Percentiles rank a stretch among this genome's conserved stretches.
Conservation (phyloP, 2,113 vertebrate genomes). For the Ardeotis arabs region DNA sequence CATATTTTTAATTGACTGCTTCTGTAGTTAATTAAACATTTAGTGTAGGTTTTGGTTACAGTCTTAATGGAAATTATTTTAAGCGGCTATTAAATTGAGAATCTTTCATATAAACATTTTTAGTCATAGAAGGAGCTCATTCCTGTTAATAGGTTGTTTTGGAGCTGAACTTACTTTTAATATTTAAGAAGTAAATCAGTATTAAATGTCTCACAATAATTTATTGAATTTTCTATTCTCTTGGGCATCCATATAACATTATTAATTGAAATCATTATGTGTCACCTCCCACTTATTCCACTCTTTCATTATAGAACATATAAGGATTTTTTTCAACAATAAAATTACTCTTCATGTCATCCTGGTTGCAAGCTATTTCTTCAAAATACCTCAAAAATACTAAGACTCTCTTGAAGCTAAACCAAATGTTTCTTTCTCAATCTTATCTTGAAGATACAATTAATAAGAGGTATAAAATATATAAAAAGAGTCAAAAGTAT, state of each 20-base stretch:
- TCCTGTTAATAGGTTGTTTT: background rate
- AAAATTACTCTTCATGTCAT: background rate
- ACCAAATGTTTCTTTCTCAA: background rate
- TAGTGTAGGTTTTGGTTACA: slow-evolving; percentile 45
- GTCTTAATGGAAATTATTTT: slow-evolving; percentile 61
- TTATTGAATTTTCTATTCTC: background rate
- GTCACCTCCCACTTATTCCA: background rate
- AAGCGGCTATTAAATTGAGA: slow-evolving; percentile 51
- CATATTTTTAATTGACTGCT: slow-evolving; percentile 60
- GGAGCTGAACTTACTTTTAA: background rate
- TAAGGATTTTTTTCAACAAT: background rate
- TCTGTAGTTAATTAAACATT: slow-evolving; percentile 70
- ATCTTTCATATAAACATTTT: slow-evolving; percentile 5
- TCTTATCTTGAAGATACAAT: background rate
- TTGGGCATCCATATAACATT: background rate
- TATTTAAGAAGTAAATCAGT: background rate
- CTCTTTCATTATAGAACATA: background rate
- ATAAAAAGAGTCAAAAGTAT: background rate
- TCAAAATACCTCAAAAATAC: background rate
- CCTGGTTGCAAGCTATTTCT: background rate
- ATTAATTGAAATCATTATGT: background rate
- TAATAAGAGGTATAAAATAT: background rate
- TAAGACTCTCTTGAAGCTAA: background rate
- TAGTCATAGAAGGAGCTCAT: background rate
- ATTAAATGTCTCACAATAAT: background rate